These are phyloP conservation scores for Cetoscarus ocellatus DNA, from an alignment of 2,797 vertebrate genomes.

Conservation along the genomic window DNA sequence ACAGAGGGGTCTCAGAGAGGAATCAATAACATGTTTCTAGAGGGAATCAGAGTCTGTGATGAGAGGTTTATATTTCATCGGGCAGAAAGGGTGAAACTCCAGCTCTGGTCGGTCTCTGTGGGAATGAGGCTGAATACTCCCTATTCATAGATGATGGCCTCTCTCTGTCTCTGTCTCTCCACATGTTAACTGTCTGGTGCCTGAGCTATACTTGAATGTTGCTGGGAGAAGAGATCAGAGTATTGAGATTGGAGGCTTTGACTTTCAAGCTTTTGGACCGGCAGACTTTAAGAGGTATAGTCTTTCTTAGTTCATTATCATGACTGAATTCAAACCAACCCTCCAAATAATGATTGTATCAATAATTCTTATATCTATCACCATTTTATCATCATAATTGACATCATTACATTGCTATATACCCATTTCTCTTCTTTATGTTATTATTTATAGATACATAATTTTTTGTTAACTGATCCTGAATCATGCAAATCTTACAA, in stretches of 20 bases:
- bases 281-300: slow-evolving; percentile 7
- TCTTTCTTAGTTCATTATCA: not conserved
- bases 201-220: slow-evolving; percentile 12
- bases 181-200: slow-evolving; percentile 58
- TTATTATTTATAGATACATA: too few relatives aligned
- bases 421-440: too few relatives aligned
- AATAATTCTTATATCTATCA: too few relatives aligned
- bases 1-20: slow-evolving; percentile 46
- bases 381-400: too few relatives aligned
- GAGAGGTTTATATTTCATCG: slow-evolving; percentile 65
- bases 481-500: too few relatives aligned
- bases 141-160: slow-evolving; percentile 54
- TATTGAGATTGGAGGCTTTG: slow-evolving; percentile 12
- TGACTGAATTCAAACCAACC: too few relatives aligned
- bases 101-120: slow-evolving; percentile 61
- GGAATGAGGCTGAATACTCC: slow-evolving; percentile 66
- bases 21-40: slow-evolving; percentile 70
- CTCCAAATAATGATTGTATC: too few relatives aligned
- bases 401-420: too few relatives aligned
- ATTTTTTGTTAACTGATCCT: too few relatives aligned
- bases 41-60: slow-evolving; percentile 60
- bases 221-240: slow-evolving; percentile 10
- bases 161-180: slow-evolving; percentile 21
- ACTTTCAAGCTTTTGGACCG: slow-evolving; percentile 3
- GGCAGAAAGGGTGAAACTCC: slow-evolving; percentile 71